These are phyloP conservation scores for Malurus splendens DNA, from an alignment of 2,797 vertebrate species.

Conservation along the genomic window DNA sequence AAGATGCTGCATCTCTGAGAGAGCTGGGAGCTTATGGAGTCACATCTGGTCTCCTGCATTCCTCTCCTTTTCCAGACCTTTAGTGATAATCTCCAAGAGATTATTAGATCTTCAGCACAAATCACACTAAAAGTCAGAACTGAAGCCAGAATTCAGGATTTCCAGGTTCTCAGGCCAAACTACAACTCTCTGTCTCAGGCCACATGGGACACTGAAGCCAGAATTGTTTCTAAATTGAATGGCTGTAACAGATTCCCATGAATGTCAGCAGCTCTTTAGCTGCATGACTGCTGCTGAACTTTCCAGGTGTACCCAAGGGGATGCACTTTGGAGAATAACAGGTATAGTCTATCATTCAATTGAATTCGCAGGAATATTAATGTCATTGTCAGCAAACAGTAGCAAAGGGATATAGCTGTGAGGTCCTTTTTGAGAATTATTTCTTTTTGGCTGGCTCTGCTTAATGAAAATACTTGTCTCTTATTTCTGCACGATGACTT, in stretches of 20 bases:
- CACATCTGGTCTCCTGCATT: not conserved
- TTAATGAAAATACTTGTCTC: slow-evolving; percentile 14
- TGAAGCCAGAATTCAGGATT: slow-evolving; percentile 4
- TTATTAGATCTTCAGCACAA: not conserved
- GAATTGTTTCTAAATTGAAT: slow-evolving; percentile 38
- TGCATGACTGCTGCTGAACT: slow-evolving; percentile 49
- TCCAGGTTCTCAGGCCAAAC: not conserved
- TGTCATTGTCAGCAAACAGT: slow-evolving; percentile 37
- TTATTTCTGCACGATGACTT: not conserved
- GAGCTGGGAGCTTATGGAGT: not conserved
- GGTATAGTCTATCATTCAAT: slow-evolving; percentile 21
- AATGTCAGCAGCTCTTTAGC: slow-evolving; percentile 57
- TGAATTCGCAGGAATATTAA: slow-evolving; percentile 43
- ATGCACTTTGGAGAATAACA: slow-evolving; percentile 9
- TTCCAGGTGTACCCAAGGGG: slow-evolving; percentile 34
- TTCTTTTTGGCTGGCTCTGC: not conserved
- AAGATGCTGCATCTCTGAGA: not conserved
- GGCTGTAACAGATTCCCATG: slow-evolving; percentile 34
- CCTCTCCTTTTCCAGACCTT: not conserved
- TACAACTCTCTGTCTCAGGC: not conserved
- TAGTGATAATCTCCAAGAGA: not conserved
- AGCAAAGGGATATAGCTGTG: slow-evolving; percentile 22
- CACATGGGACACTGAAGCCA: not conserved
- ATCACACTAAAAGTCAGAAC: not conserved
- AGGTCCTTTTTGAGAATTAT: not conserved